phyloP scores from a whole-genome alignment of 2,888 invertebrate species.

The Nephrotoma appendiculata region DNA sequence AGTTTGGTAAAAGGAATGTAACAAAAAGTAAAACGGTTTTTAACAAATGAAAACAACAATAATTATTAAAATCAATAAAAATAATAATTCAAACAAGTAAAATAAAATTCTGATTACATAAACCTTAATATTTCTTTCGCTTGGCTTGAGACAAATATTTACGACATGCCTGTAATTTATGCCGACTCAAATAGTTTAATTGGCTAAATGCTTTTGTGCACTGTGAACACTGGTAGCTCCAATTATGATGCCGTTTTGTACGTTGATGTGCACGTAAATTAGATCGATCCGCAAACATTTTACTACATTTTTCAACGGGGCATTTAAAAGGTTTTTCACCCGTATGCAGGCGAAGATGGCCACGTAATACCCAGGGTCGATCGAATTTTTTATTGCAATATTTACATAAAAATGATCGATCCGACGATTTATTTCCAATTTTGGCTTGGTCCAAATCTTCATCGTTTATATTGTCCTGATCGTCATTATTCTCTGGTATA shows the following conservation, averaged over 20 bases:
- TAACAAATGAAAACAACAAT: too few species aligned
- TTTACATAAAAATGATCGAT: conserved; percentile 15
- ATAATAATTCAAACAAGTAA: neutral
- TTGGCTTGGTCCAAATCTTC: conserved; percentile 4
- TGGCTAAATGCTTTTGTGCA: conserved; percentile 58
- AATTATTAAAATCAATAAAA: too few species aligned
- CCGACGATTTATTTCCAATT: conserved; percentile 11
- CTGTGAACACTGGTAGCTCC: conserved; percentile 48
- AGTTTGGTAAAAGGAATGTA: too few species aligned
- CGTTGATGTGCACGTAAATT: conserved; percentile 59
- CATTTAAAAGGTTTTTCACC: conserved; percentile 56
- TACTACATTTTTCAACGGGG: conserved; percentile 41
- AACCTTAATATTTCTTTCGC: neutral
- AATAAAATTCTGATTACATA: neutral
- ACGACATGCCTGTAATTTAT: conserved; percentile 46
- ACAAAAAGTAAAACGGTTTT: too few species aligned
- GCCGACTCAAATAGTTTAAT: conserved; percentile 47
- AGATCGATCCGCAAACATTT: conserved; percentile 55
- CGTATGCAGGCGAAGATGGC: conserved; percentile 51
- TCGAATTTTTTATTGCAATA: conserved; percentile 49
- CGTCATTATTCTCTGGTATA: neutral
- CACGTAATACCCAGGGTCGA: conserved; percentile 54
- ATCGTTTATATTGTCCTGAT: neutral
- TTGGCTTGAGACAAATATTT: conserved; percentile 32
- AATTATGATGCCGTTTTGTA: conserved; percentile 51